Evolutionary conservation across 2,113 vertebrate species (phyloP), one percentile per base, ranked within the genome.

Genomic region (Ammodytes dubius): DNA sequence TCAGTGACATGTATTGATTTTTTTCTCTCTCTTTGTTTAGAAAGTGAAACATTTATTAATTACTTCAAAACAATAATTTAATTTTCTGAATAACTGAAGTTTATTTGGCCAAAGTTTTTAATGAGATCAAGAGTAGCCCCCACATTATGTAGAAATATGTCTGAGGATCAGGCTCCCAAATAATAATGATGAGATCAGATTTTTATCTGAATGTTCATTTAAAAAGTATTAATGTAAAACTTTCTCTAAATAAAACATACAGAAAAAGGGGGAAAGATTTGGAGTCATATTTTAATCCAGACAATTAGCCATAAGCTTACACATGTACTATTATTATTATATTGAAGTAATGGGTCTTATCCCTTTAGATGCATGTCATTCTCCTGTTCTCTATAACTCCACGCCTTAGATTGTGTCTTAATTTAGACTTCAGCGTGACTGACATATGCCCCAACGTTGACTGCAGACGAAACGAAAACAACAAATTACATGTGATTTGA

Each of bases 401-500:
- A 12, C 46, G 4, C 14, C 3, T 70, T 47, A 61, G 6, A 2
- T 27, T 19, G 37, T 53, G n/a, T 47, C 27, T 8, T 19, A 27
- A 69, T 70, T 45, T 46, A 52, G 45, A 59, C n/a, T 19, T 43
- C 0, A 12, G 52, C 9, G 10, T 14, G 15, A 53, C 17, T 57
- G 19, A 53, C 14, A 70, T 61, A 37, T 54, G 63, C 57, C 27
- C 57, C 27, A 39, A 54, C 3, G 7, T 2, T 1, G 53, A 50
- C 5, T 47, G 9, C 13, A 37, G 37, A 63, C 0, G 61, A 61
- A 61, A 63, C 0, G 61, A 61, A 61, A 67, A 85, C 74, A 70
- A 74, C 63, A 71, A 45, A 87, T 87, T 83, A 69, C 70, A 2
- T 35, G n/a, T 82, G 59, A 84, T 91, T 77, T 40, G 27, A 81